These are phyloP conservation scores for Drosophila lacteicornis DNA, from an alignment of 1,140 invertebrate genomes.

Conservation along the genomic window DNA sequence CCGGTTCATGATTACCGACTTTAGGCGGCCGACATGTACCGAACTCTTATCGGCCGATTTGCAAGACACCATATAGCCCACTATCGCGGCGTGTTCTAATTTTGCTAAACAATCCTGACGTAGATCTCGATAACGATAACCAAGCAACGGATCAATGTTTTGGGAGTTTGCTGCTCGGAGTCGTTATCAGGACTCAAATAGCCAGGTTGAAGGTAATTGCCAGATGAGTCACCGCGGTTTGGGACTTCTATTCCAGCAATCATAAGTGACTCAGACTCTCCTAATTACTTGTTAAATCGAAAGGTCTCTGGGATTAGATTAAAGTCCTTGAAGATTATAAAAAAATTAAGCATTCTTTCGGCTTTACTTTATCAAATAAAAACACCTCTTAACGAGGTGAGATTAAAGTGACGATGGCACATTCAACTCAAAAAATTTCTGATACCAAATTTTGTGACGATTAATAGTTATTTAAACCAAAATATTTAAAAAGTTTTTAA, in stretches of 20 bases:
- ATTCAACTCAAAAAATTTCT: too few relatives aligned
- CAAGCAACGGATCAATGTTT: neutral
- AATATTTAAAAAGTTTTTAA: too few relatives aligned
- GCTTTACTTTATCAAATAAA: too few relatives aligned
- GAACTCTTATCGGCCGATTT: constrained; percentile 29
- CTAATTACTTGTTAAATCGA: neutral
- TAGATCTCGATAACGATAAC: constrained; percentile 33
- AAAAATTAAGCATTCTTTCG: too few relatives aligned
- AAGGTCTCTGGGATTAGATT: neutral
- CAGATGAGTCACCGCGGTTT: constrained; percentile 10
- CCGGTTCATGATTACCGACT: constrained; percentile 23
- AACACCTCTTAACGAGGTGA: too few relatives aligned
- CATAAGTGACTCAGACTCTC: constrained; percentile 13
- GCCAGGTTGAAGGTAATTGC: neutral
- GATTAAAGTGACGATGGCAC: too few relatives aligned
- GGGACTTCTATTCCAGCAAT: neutral
- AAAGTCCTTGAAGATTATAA: neutral
- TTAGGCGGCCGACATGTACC: constrained; percentile 1
- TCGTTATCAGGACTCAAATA: constrained; percentile 20
- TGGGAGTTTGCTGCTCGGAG: neutral
- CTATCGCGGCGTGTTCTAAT: constrained; percentile 37
- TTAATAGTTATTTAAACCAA: too few relatives aligned
- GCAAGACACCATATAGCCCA: constrained; percentile 16
- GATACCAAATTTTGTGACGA: too few relatives aligned
- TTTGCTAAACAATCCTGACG: constrained; percentile 38